These are phyloP conservation scores for Amyelois transitella DNA, from an alignment of 1,140 invertebrate species.

Conservation along the genomic window DNA sequence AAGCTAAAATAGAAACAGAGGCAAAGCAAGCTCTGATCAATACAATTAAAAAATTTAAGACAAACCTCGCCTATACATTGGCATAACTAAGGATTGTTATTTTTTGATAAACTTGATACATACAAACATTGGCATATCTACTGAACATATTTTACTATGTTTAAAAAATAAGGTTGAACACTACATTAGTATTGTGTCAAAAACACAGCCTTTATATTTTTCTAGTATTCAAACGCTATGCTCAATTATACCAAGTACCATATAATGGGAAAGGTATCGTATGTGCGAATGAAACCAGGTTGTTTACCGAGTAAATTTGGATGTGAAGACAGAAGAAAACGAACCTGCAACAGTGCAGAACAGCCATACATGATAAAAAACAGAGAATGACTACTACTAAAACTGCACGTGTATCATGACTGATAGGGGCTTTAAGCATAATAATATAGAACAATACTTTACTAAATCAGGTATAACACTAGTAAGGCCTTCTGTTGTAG, in stretches of 20 bases:
- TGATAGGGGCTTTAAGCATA: neutral
- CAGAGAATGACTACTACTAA: neutral
- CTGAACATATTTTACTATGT: slow-evolving; percentile 14
- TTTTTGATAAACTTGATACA: slow-evolving; percentile 10
- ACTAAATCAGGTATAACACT: neutral
- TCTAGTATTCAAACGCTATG: slow-evolving; percentile 17
- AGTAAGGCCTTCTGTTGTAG: slow-evolving; percentile 12
- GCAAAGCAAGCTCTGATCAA: too few species aligned
- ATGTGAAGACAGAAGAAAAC: too few species aligned
- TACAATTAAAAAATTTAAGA: slow-evolving; percentile 2
- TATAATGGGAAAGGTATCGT: too few species aligned
- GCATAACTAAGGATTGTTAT: slow-evolving; percentile 16
- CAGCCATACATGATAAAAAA: neutral
- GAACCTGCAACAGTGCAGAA: too few species aligned
- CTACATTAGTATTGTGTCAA: slow-evolving; percentile 7
- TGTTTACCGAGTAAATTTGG: too few species aligned
- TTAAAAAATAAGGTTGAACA: slow-evolving; percentile 22
- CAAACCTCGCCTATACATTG: slow-evolving; percentile 15
- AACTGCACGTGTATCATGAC: neutral
- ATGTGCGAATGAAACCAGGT: too few species aligned
- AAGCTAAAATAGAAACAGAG: too few species aligned
- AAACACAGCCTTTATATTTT: slow-evolving; percentile 15
- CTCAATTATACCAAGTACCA: too few species aligned
- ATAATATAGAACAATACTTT: slow-evolving; percentile 10
- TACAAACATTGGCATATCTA: slow-evolving; percentile 15